A percentile compares a stretch with the other conserved stretches of the same genome.
Evolutionary conservation across 2,113 vertebrate genomes (phyloP).

Genomic region (Alces alces): DNA sequence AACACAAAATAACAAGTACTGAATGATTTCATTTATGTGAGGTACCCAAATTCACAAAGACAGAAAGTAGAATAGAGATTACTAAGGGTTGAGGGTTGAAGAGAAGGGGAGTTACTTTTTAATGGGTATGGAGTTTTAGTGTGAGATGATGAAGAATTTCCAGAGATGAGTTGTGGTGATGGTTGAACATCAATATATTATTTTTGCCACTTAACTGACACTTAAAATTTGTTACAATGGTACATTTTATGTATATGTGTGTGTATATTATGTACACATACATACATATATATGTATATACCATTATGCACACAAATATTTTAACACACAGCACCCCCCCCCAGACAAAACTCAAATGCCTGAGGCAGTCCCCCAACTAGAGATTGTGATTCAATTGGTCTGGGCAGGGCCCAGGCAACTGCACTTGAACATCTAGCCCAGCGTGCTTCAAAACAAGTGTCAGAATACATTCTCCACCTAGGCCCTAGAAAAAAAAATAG

Average conservation of each 20-base stretch:
- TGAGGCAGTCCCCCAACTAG: background rate
- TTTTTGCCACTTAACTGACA: background rate
- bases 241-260: background rate
- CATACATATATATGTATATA: background rate
- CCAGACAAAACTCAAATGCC: background rate
- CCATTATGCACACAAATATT: background rate
- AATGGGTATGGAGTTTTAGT: background rate
- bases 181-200: background rate
- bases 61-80: background rate
- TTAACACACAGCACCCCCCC: background rate
- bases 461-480: background rate
- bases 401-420: background rate
- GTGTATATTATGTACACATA: background rate
- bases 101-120: background rate
- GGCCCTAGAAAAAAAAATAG: background rate
- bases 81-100: background rate
- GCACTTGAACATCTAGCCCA: background rate
- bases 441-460: background rate
- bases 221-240: background rate
- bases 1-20: background rate
- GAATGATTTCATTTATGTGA: background rate
- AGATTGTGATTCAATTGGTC: background rate
- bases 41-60: background rate
- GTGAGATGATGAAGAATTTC: background rate
- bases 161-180: background rate